Evolutionary conservation across 2,888 invertebrate genomes (phyloP).

Genomic region (Catotricha subobsoleta): DNA sequence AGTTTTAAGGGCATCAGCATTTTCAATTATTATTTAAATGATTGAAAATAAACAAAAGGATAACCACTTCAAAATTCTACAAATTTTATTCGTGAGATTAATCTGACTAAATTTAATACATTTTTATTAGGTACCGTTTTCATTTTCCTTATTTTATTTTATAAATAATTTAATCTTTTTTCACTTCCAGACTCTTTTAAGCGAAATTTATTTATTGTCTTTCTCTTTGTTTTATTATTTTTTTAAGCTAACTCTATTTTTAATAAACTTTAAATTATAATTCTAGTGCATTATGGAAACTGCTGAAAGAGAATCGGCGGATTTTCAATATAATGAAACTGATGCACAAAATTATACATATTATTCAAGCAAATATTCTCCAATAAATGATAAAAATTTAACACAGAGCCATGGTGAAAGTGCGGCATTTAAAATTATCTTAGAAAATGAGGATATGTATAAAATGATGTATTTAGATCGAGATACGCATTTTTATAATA

Average conservation of each 20-base stretch:
- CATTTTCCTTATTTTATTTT: too few relatives aligned
- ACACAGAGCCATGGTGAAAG: neutral
- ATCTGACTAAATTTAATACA: too few relatives aligned
- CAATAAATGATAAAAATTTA: constrained; percentile 22
- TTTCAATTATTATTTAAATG: too few relatives aligned
- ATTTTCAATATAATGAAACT: constrained; percentile 35
- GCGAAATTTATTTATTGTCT: too few relatives aligned
- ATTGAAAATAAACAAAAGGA: too few relatives aligned
- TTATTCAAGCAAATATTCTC: constrained; percentile 67
- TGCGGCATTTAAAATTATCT: constrained; percentile 8
- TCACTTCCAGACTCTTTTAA: too few relatives aligned
- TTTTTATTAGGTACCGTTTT: too few relatives aligned
- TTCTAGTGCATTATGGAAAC: constrained; percentile 49
- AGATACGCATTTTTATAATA: constrained; percentile 71
- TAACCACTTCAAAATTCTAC: too few relatives aligned
- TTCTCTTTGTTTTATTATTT: constrained; percentile 4
- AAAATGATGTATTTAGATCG: constrained; percentile 40
- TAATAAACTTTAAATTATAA: constrained; percentile 23
- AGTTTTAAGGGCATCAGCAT: too few relatives aligned
- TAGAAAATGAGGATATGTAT: constrained; percentile 27
- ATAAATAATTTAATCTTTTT: too few relatives aligned
- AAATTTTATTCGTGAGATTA: too few relatives aligned
- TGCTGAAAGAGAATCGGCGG: constrained; percentile 50
- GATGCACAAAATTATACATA: constrained; percentile 37
- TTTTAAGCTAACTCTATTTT: constrained; percentile 7